These are phyloP conservation scores for Odontocolon sp. DNA, from an alignment of 2,888 invertebrate species.

Conservation along the genomic window DNA sequence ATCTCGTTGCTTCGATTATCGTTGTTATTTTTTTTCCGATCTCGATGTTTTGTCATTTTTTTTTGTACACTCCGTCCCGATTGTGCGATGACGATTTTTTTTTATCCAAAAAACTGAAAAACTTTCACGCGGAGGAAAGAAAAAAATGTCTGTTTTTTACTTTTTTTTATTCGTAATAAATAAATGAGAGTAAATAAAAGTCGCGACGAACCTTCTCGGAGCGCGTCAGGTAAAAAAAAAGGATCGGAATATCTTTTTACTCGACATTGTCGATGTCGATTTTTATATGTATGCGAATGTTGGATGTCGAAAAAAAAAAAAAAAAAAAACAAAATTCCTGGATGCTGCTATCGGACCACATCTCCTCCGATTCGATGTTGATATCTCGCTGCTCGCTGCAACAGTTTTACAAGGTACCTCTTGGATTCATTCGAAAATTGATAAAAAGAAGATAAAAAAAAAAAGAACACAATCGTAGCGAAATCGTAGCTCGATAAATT, in stretches of 20 bases:
- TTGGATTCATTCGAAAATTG: slow-evolving; percentile 48
- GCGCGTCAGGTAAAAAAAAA: slow-evolving; percentile 38
- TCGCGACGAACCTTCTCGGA: slow-evolving; percentile 8
- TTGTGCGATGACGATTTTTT: not conserved
- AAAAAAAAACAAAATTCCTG: slow-evolving; percentile 62
- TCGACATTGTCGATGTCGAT: slow-evolving; percentile 2
- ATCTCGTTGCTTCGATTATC: slow-evolving; percentile 1
- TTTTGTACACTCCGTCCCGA: not conserved
- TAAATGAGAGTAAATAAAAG: too few relatives aligned
- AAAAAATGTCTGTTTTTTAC: slow-evolving; percentile 2
- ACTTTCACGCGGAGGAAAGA: not conserved
- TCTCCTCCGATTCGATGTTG: slow-evolving; percentile 61
- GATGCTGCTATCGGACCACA: slow-evolving; percentile 64
- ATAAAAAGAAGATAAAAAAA: not conserved
- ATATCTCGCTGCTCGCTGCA: slow-evolving; percentile 61
- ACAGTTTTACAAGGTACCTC: slow-evolving; percentile 75
- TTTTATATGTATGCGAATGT: slow-evolving; percentile 58
- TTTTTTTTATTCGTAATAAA: slow-evolving; percentile 3
- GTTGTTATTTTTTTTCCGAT: slow-evolving; percentile 21
- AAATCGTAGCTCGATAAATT: slow-evolving; percentile 21
- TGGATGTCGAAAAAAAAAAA: too few relatives aligned
- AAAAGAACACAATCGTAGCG: slow-evolving; percentile 12
- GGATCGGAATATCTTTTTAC: not conserved
- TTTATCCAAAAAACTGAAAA: too few relatives aligned
- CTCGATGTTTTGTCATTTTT: slow-evolving; percentile 42